Evolutionary conservation across 53 echinoderm and acorn worm species (phyloP).

Genomic region (Paelopatides confundens): DNA sequence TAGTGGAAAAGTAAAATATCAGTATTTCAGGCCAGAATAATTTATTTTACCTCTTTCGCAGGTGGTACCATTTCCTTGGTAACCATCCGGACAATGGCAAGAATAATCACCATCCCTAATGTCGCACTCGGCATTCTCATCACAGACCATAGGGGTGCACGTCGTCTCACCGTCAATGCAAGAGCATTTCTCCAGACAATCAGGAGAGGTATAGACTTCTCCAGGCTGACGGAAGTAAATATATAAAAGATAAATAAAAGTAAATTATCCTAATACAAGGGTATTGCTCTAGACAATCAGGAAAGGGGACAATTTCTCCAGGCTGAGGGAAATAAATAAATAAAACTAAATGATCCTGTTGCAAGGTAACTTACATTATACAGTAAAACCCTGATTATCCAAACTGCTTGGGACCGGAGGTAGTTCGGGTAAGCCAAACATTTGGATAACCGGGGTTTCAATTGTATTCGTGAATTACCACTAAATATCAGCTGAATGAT

Average conservation of each 20-base stretch:
- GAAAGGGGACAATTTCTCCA: slow-evolving; percentile 28
- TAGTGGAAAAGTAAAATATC: no score
- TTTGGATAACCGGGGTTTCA: no score
- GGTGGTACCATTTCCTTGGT: neutral
- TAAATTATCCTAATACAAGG: neutral
- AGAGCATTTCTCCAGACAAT: slow-evolving; percentile 33
- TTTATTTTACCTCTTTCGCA: slow-evolving; percentile 11
- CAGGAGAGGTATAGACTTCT: slow-evolving; percentile 36
- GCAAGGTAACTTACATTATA: no score
- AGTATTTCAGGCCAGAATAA: neutral
- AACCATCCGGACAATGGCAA: slow-evolving; percentile 71
- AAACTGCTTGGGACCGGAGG: no score
- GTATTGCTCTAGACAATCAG: slow-evolving; percentile 40
- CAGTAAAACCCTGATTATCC: no score
- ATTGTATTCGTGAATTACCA: no score
- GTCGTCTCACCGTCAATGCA: slow-evolving; percentile 14
- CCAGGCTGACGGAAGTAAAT: slow-evolving; percentile 46
- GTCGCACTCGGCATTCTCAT: slow-evolving; percentile 45
- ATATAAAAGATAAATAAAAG: no score
- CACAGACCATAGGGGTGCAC: neutral
- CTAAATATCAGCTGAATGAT: no score
- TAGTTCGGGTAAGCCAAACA: no score
- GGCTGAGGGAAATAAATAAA: no score
- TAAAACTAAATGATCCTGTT: neutral
- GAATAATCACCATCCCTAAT: slow-evolving; percentile 53